Base-by-base conservation (phyloP, 2,797 vertebrate species). In the Sebastes trivittatus region DNA sequence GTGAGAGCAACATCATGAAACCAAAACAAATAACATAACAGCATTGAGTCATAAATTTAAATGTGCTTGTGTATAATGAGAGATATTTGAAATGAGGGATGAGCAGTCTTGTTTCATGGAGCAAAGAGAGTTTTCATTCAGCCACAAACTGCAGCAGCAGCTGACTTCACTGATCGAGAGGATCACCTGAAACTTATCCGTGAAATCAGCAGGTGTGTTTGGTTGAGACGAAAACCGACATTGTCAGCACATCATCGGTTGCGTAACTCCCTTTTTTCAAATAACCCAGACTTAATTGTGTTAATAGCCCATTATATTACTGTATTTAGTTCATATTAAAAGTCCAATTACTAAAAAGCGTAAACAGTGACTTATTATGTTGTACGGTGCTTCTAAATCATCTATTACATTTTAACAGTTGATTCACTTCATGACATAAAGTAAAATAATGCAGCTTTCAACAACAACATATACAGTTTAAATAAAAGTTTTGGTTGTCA, bases 401-500 rank as follows among this genome's bases (percentile, higher is more conserved):
- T 56, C 38, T 1, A 18, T 56, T 38, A 77, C n/a, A 42, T 56
- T 75, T 54, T 34, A 55, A 78, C 23, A 60, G 13, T 20, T n/a
- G 9, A 64, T 25, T 42, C 1, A 68, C 2, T 54, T 58, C 25
- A 52, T 66, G 1, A 74, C 11, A 34, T 34, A 68, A 72, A 22
- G 14, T 4, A 76, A 32, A 61, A 71, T 52, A 69, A 68, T 30
- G 46, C 70, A 63, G 2, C 3, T 56, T 65, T 62, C n/a, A 63
- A 25, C 20, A 65, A 16, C 11, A 72, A 67, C 49, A 77, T 42
- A 68, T 23, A 30, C 20, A 23, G 65, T 58, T 60, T 72, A 60
- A 72, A 72, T 36, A 58, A 65, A 76, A 1, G 10, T 32, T 81
- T 83, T 60, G 38, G 20, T 72, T 73, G 7, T 61, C 38, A 52